phyloP scores from a whole-genome alignment of 1,140 invertebrate species.

The Acromyrmex echinatior region DNA sequence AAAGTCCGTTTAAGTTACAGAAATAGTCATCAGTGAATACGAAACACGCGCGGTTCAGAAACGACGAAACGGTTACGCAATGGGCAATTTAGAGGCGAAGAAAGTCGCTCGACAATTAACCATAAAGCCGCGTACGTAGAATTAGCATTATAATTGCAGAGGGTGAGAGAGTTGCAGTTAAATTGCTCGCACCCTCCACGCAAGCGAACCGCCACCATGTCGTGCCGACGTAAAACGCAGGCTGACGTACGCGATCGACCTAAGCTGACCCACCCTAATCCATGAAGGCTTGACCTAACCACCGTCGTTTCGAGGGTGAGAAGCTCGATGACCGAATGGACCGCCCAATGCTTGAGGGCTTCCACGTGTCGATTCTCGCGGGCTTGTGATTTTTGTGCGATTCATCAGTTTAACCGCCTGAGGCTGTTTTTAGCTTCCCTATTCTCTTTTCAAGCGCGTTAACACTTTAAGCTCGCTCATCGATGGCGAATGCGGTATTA shows the following conservation, averaged over 20 bases:
- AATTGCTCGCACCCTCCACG: conserved; percentile 31
- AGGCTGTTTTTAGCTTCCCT: neutral
- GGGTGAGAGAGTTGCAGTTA: conserved; percentile 66
- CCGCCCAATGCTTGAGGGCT: conserved; percentile 24
- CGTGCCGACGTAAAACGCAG: conserved; percentile 70
- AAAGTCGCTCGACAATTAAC: conserved; percentile 73
- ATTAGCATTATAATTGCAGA: conserved; percentile 77
- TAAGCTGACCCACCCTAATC: conserved; percentile 30
- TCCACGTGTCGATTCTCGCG: conserved; percentile 49
- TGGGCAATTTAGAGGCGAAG: conserved; percentile 39
- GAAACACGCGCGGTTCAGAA: conserved; percentile 11
- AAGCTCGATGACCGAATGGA: conserved; percentile 49
- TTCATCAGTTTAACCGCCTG: conserved; percentile 8
- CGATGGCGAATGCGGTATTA: conserved; percentile 1
- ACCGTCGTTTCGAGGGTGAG: neutral
- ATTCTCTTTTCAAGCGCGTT: conserved; percentile 30
- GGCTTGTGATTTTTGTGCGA: conserved; percentile 31
- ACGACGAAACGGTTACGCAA: conserved; percentile 36
- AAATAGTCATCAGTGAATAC: neutral
- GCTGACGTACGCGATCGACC: conserved; percentile 60
- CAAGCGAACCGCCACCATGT: conserved; percentile 38
- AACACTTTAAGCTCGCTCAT: conserved; percentile 28
- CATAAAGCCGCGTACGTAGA: conserved; percentile 68
- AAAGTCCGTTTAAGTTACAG: neutral
- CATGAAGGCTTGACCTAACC: conserved; percentile 37